Conservation (phyloP, 2,797 vertebrate genomes). For the Crocidura indochinensis region DNA sequence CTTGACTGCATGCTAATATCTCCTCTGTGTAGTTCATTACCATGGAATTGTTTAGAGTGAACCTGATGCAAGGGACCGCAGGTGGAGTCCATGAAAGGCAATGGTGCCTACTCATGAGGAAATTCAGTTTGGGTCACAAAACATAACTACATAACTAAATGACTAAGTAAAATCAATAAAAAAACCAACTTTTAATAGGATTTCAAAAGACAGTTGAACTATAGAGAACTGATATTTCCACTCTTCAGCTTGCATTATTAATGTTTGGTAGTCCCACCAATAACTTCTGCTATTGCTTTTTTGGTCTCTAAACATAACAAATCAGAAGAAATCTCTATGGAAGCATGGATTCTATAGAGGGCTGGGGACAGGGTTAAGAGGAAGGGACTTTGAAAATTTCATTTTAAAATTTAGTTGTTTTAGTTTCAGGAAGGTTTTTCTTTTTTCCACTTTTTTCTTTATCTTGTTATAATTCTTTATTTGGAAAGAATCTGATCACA, state of each 20-base stretch:
- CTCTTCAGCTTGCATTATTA: conserved; percentile 29
- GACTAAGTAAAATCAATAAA: conserved; percentile 18
- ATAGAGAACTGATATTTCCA: neutral
- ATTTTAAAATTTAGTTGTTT: neutral
- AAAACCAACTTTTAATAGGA: neutral
- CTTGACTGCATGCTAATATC: neutral
- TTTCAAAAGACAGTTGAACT: conserved; percentile 54
- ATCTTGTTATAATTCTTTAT: conserved; percentile 35
- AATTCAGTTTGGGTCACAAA: neutral
- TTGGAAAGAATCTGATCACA: conserved; percentile 47
- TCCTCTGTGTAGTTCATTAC: neutral
- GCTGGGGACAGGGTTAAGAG: neutral
- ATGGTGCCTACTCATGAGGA: neutral
- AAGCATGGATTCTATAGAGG: neutral
- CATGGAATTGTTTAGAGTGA: neutral
- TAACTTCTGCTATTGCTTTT: neutral
- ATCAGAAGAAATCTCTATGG: neutral
- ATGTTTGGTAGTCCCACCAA: neutral
- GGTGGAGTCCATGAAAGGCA: neutral
- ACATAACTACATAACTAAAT: conserved; percentile 22
- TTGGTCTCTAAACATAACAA: neutral
- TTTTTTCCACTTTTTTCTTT: neutral
- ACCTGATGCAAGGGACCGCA: neutral
- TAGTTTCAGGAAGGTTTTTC: neutral
- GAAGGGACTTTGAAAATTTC: neutral